These are phyloP conservation scores for Dicycla oo DNA, from an alignment of 2,888 invertebrate species.

Conservation along the genomic window DNA sequence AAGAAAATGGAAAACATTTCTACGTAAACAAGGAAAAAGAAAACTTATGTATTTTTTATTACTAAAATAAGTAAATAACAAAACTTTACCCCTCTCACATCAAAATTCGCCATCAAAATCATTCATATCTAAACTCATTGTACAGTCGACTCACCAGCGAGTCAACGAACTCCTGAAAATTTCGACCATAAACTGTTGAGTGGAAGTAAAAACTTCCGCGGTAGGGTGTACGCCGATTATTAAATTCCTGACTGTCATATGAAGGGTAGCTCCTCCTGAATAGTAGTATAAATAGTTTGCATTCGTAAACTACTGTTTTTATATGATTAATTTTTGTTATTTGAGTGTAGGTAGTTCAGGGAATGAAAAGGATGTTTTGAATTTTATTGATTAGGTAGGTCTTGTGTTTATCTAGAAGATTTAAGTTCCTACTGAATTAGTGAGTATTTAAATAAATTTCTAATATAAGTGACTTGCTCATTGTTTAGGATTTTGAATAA, in stretches of 20 bases:
- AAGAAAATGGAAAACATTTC: neutral
- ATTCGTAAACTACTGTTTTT: conserved; percentile 21
- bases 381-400: too few relatives aligned
- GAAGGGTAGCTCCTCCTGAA: conserved; percentile 12
- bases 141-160: conserved; percentile 31
- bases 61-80: neutral
- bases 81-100: neutral
- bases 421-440: neutral
- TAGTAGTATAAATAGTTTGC: conserved; percentile 39
- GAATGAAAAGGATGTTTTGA: neutral
- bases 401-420: neutral
- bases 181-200: conserved; percentile 46
- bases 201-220: conserved; percentile 44
- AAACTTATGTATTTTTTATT: neutral
- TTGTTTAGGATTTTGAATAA: neutral
- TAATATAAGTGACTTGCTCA: neutral
- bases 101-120: neutral
- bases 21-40: neutral
- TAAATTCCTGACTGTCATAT: conserved; percentile 50
- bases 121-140: neutral
- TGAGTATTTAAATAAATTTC: neutral
- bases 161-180: conserved; percentile 52
- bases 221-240: conserved; percentile 43
- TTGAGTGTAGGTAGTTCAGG: neutral
- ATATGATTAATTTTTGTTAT: neutral